These are phyloP conservation scores for Somateria mollissima DNA, from an alignment of 2,797 vertebrate species.

Conservation along the genomic window DNA sequence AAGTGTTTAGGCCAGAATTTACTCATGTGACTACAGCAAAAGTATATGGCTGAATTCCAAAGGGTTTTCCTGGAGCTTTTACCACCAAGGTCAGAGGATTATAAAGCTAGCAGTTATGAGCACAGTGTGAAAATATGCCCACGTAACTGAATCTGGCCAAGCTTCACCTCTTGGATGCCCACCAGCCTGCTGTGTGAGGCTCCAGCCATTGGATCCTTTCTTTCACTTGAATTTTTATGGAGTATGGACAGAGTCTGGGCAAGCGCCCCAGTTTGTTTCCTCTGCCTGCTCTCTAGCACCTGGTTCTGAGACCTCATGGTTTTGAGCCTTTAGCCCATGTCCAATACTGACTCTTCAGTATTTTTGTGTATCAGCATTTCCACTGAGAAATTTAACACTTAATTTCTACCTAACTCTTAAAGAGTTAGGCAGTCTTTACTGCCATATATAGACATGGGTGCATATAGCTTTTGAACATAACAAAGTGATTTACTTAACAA, in stretches of 20 bases:
- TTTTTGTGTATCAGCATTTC: background rate
- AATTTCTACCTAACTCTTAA: background rate
- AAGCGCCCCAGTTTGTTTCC: background rate
- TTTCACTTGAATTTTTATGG: background rate
- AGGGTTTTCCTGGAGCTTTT: conserved; percentile 23
- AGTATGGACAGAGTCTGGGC: background rate
- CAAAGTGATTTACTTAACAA: background rate
- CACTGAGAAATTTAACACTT: background rate
- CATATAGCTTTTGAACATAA: background rate
- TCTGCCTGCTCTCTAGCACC: background rate
- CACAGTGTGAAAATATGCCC: conserved; percentile 6
- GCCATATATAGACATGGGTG: background rate
- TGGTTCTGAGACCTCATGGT: background rate
- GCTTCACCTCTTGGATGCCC: conserved; percentile 26
- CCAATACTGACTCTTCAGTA: background rate
- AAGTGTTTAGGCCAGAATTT: background rate
- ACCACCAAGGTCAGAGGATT: conserved; percentile 15
- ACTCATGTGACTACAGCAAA: background rate
- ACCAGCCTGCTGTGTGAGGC: background rate
- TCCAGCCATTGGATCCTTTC: background rate
- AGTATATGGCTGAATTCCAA: background rate
- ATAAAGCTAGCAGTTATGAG: conserved; percentile 5
- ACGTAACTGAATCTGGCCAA: background rate
- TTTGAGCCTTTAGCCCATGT: background rate
- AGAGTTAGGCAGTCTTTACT: background rate